These are phyloP conservation scores for Drosophila ogumai DNA, from an alignment of 1,140 invertebrate genomes.

Conservation along the genomic window DNA sequence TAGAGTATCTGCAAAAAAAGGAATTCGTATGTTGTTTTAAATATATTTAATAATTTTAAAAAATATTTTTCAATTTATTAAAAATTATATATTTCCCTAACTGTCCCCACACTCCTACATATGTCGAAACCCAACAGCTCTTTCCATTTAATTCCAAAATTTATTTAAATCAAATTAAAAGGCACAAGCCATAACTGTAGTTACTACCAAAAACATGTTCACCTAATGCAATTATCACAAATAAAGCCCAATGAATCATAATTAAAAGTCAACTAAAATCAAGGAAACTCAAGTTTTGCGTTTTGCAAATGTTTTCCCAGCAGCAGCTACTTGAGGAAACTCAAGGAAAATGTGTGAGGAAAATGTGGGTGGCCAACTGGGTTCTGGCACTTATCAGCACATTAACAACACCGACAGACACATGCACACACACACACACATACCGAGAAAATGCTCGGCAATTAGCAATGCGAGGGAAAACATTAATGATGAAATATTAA, in stretches of 20 bases:
- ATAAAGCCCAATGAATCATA: conserved; percentile 30
- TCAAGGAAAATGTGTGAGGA: not conserved
- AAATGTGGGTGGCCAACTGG: too few relatives aligned
- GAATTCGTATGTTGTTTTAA: too few relatives aligned
- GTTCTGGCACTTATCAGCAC: conserved; percentile 37
- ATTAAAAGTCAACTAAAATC: conserved; percentile 33
- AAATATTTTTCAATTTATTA: too few relatives aligned
- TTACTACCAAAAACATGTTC: conserved; percentile 1
- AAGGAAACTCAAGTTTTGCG: not conserved
- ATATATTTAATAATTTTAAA: too few relatives aligned
- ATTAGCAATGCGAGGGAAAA: conserved; percentile 48
- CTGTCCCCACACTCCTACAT: too few relatives aligned
- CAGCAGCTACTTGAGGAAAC: not conserved
- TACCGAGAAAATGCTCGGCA: conserved; percentile 25
- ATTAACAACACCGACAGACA: conserved; percentile 30
- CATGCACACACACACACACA: not conserved
- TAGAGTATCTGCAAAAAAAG: not conserved
- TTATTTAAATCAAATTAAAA: conserved; percentile 6
- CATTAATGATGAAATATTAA: conserved; percentile 57
- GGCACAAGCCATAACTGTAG: not conserved
- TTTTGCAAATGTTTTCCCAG: conserved; percentile 13
- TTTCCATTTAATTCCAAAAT: not conserved
- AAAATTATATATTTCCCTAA: too few relatives aligned
- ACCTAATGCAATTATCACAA: conserved; percentile 23
- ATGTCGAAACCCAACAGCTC: not conserved